These are phyloP conservation scores for Siniperca knerii DNA, from an alignment of 2,113 vertebrate genomes.

Conservation along the genomic window DNA sequence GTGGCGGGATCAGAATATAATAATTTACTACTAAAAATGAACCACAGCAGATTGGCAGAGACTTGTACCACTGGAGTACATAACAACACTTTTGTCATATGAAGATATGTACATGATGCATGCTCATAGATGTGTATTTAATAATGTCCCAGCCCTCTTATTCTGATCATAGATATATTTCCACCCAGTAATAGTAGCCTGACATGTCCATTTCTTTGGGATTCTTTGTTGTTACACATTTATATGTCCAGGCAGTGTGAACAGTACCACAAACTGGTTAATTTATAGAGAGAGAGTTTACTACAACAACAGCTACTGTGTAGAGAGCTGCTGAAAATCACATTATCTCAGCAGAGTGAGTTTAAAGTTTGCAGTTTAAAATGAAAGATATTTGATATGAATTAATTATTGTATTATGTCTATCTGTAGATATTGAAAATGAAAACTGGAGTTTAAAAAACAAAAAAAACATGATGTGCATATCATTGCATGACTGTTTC, in stretches of 20 bases:
- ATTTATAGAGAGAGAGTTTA: background rate
- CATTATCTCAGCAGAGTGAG: background rate
- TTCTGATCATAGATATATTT: background rate
- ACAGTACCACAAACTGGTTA: background rate
- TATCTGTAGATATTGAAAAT: slow-evolving; percentile 2
- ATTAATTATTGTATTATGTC: background rate
- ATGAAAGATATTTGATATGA: slow-evolving; percentile 16
- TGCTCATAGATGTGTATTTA: slow-evolving; percentile 17
- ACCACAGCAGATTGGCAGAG: background rate
- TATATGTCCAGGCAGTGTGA: background rate
- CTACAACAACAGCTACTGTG: background rate
- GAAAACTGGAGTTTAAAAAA: slow-evolving; percentile 18
- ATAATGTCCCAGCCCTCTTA: background rate
- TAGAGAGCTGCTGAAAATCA: background rate
- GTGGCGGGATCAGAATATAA: background rate
- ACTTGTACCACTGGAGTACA: background rate
- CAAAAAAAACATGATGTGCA: slow-evolving; percentile 3
- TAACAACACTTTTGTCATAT: background rate
- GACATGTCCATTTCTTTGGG: background rate
- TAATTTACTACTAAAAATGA: background rate
- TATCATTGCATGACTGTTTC: background rate
- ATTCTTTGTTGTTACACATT: background rate
- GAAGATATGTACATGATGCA: slow-evolving; percentile 4
- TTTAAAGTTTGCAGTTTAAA: slow-evolving; percentile 16
- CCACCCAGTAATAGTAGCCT: background rate